Percentiles rank a stretch among this genome's conserved stretches.
Evolutionary conservation across 2,797 vertebrate species (phyloP).

Genomic region (Melanotaenia maccullochi): DNA sequence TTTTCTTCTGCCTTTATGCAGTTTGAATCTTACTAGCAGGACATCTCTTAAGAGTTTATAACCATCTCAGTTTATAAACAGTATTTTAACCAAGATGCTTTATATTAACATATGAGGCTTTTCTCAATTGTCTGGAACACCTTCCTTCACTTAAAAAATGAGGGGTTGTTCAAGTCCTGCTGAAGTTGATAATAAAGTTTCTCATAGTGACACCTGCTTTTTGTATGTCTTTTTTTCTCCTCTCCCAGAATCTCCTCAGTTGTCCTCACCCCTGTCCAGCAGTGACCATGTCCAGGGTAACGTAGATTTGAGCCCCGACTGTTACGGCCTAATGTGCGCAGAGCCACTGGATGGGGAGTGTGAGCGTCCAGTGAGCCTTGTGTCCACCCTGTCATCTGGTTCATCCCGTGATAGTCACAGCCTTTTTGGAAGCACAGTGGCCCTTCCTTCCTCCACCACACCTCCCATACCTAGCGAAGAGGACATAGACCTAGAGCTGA

Average conservation of each 20-base stretch:
- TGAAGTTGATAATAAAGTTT: background rate
- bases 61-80: background rate
- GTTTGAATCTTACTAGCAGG: background rate
- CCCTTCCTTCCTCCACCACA: constrained; percentile 64
- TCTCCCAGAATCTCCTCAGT: constrained; percentile 78
- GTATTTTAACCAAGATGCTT: background rate
- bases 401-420: constrained; percentile 83
- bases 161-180: background rate
- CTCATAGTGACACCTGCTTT: constrained; percentile 10
- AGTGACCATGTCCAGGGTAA: constrained; percentile 82
- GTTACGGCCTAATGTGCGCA: constrained; percentile 67
- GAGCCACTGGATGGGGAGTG: constrained; percentile 80
- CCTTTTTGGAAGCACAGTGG: constrained; percentile 82
- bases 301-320: constrained; percentile 57
- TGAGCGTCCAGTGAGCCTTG: constrained; percentile 83
- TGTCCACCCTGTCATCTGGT: constrained; percentile 84
- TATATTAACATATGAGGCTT: background rate
- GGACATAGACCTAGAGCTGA: constrained; percentile 82
- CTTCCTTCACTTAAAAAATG: background rate
- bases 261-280: constrained; percentile 71
- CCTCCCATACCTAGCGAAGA: constrained; percentile 65
- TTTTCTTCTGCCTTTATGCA: constrained; percentile 7
- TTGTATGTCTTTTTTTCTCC: constrained; percentile 29
- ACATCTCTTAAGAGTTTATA: background rate
- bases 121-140: background rate